Evolutionary conservation across 2,113 vertebrate genomes (phyloP).

Genomic region (Eretmochelys imbricata): DNA sequence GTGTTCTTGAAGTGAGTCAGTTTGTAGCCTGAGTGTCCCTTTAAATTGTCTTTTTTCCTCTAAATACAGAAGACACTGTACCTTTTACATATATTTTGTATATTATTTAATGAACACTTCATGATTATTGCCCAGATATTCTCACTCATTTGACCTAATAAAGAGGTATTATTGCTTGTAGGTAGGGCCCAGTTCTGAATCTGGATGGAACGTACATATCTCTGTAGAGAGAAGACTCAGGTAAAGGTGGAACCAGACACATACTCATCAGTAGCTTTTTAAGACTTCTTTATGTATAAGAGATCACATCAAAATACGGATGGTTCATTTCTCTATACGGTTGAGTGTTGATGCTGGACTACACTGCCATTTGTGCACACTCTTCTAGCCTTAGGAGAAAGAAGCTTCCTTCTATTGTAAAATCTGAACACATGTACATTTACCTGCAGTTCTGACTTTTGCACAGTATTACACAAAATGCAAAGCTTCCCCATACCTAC

Average conservation of each 20-base stretch:
- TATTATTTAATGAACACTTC: slow-evolving; percentile 42
- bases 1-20: not conserved
- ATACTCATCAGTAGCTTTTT: not conserved
- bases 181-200: not conserved
- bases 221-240: not conserved
- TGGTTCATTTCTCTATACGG: not conserved
- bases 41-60: not conserved
- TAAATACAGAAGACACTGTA: not conserved
- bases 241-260: not conserved
- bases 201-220: not conserved
- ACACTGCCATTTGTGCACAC: not conserved
- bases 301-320: not conserved
- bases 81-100: not conserved
- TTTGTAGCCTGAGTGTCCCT: not conserved
- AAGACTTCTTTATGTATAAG: not conserved
- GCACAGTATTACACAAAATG: not conserved
- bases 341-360: not conserved
- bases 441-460: not conserved
- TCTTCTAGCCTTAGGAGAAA: slow-evolving; percentile 14
- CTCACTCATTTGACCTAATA: not conserved
- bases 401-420: slow-evolving; percentile 26
- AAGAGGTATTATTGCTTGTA: not conserved
- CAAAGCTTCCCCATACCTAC: slow-evolving; percentile 4
- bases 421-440: not conserved
- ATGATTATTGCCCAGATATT: not conserved